Percentiles rank a stretch among this genome's conserved stretches.
Conservation (phyloP, 92 coral and sea anemone genomes). For the Porites cylindrica region DNA sequence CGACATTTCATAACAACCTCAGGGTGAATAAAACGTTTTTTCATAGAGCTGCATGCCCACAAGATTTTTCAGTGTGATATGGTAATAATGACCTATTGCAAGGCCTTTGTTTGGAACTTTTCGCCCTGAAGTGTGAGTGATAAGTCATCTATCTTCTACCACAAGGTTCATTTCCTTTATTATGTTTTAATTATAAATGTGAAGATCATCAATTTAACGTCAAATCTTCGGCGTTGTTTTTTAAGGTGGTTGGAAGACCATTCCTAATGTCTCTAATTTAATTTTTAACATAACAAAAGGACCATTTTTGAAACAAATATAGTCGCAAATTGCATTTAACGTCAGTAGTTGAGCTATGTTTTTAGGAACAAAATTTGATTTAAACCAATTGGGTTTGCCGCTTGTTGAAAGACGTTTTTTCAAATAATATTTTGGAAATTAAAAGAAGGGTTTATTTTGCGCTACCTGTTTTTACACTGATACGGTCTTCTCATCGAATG, state of each 20-base stretch:
- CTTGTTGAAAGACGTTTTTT: not conserved
- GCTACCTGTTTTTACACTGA: not conserved
- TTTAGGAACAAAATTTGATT: not conserved
- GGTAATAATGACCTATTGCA: not conserved
- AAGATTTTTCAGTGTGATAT: not conserved
- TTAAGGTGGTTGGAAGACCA: not conserved
- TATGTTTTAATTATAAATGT: not conserved
- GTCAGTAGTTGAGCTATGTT: too few species aligned
- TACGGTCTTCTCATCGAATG: too few species aligned
- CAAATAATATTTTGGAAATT: too few species aligned
- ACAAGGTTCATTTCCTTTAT: slow-evolving; percentile 2
- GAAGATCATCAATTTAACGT: not conserved
- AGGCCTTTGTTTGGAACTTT: not conserved
- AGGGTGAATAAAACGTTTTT: not conserved
- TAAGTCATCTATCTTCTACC: not conserved
- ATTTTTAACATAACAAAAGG: not conserved
- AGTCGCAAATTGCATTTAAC: not conserved
- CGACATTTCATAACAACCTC: not conserved
- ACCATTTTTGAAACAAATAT: not conserved
- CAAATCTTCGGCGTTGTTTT: not conserved
- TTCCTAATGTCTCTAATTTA: not conserved
- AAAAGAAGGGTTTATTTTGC: not conserved
- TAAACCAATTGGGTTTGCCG: not conserved
- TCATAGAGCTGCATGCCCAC: not conserved
- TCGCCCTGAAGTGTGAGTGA: slow-evolving; percentile 1